phyloP scores from a whole-genome alignment of 2,888 invertebrate genomes.

The Troilus luridus region DNA sequence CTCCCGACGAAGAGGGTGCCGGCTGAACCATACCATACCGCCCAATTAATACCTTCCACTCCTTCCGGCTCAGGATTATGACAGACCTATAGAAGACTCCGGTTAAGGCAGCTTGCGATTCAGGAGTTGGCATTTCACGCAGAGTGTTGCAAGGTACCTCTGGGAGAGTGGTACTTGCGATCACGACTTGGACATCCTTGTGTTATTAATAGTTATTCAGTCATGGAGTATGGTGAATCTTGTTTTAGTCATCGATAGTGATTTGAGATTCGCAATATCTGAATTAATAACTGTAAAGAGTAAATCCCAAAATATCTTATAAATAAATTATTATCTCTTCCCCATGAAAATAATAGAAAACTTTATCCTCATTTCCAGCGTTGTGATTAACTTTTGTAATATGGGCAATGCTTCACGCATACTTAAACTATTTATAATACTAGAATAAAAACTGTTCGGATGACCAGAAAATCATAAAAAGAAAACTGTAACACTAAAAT shows the following conservation, averaged over 20 bases:
- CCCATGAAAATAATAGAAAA: not conserved
- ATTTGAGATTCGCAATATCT: not conserved
- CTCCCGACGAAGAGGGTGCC: not conserved
- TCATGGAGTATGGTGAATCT: not conserved
- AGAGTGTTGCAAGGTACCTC: constrained; percentile 3
- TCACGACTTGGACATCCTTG: constrained; percentile 33
- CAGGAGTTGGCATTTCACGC: constrained; percentile 47
- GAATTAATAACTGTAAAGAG: not conserved
- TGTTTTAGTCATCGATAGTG: not conserved
- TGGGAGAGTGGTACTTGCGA: constrained; percentile 1
- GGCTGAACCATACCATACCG: not conserved
- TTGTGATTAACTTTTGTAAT: too few relatives aligned
- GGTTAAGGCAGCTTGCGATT: not conserved
- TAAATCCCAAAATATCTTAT: not conserved
- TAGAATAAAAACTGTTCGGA: too few relatives aligned
- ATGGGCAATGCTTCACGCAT: too few relatives aligned
- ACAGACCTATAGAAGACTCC: not conserved
- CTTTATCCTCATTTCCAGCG: too few relatives aligned
- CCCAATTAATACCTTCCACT: not conserved
- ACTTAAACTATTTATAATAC: too few relatives aligned
- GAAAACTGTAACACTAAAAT: too few relatives aligned
- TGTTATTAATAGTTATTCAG: constrained; percentile 37
- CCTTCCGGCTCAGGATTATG: not conserved
- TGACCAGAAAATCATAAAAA: too few relatives aligned
- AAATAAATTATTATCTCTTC: not conserved